Base-by-base conservation (phyloP, 1,140 invertebrate species). In the Drosophila persimilis region DNA sequence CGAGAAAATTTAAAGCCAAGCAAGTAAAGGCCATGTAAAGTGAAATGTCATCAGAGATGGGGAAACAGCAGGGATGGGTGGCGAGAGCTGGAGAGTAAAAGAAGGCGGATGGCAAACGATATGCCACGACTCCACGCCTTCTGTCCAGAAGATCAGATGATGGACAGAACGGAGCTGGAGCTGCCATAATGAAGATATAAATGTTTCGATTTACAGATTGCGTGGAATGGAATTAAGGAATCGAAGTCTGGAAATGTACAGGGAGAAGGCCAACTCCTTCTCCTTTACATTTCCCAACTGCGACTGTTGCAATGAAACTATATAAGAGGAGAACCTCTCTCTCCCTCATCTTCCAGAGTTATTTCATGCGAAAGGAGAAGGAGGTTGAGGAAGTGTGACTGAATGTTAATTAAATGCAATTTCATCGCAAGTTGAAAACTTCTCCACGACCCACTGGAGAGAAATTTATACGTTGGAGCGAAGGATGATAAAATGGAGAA, bases 371-470 rank as follows among this genome's bases (percentile, higher is more conserved):
- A 9, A 35, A 35, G 8, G 8, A 0, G 31, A 3, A 9, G 8
- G 31, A 39, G 11, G 52, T n/a, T 29, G 22, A 57, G 55, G 48
- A 35, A 24, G 66, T 69, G 24, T 20, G 50, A 62, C 62, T 50
- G 65, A 69, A 67, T 47, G 43, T 47, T 67, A 55, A 54, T 66
- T 67, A 66, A 67, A 67, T 55, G 43, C 43, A 48, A 31, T 67
- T 66, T 41, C 29, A 48, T 1, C 9, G 13, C 6, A 39, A 66
- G 43, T 41, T 65, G 15, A 17, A 48, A 67, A 67, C 17, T 55
- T 48, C 29, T 35, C 50, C 11, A 41, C 29, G 48, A 6, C 45
- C 9, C 26, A 53, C 22, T 39, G 11, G 1, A 5, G 47, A 9
- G 39, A 24, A 3, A 3, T 7, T n/a, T 45, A n/a, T 24, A 39